Percentiles rank a stretch among this genome's conserved stretches.
Evolutionary conservation across 2,797 vertebrate species (phyloP).

Genomic region (Nyctibius grandis): DNA sequence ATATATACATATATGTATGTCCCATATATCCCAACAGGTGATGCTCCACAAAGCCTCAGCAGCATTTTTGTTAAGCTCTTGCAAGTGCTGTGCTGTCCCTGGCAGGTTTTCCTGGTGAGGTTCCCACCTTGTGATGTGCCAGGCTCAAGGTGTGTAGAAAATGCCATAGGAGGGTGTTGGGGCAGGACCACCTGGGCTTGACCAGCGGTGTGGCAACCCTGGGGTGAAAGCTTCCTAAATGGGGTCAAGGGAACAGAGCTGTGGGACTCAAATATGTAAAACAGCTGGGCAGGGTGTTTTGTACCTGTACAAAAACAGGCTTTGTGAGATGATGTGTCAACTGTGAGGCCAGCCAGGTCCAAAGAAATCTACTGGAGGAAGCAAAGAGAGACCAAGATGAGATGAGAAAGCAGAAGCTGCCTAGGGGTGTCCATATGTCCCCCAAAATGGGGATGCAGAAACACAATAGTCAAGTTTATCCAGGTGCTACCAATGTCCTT

Average conservation of each 20-base stretch:
- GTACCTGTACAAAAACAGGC: no score
- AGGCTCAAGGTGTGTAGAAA: not conserved
- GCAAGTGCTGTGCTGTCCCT: not conserved
- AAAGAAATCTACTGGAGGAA: not conserved
- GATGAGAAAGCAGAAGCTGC: not conserved
- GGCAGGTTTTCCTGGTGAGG: not conserved
- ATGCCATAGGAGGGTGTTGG: not conserved
- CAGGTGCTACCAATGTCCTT: not conserved
- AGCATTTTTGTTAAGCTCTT: not conserved
- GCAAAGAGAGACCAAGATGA: not conserved
- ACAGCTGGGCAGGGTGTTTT: no score
- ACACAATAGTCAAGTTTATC: not conserved
- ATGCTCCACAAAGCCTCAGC: not conserved
- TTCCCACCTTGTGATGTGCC: not conserved
- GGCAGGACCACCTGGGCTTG: not conserved
- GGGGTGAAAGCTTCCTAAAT: not conserved
- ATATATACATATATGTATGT: not conserved
- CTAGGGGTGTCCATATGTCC: not conserved
- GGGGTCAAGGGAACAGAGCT: not conserved
- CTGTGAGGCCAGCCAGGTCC: no score
- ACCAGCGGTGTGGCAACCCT: no score
- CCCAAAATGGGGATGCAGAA: not conserved
- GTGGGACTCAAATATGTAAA: not conserved
- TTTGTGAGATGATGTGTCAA: not conserved
- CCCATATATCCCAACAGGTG: not conserved